Conservation (phyloP, 2,113 vertebrate genomes). For the Aptenodytes patagonicus region DNA sequence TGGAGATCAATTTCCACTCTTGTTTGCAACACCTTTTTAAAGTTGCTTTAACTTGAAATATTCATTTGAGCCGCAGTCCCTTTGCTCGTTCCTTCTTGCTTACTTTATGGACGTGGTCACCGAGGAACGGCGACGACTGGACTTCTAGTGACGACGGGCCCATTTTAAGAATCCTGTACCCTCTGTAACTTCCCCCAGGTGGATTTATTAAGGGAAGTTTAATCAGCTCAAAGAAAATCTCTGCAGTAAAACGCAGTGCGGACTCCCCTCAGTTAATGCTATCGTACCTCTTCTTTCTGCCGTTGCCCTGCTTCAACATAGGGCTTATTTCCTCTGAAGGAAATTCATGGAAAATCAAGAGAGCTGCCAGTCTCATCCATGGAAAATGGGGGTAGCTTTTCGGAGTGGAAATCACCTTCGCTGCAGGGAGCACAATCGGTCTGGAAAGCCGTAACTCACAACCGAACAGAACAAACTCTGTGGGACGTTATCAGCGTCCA, state of each 20-base stretch:
- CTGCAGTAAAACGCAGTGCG: neutral
- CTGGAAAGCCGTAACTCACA: neutral
- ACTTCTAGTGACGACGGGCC: neutral
- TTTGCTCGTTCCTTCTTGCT: neutral
- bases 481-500: neutral
- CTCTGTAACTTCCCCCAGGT: neutral
- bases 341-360: neutral
- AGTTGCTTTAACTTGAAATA: slow-evolving; percentile 20
- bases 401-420: neutral
- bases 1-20: neutral
- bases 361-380: neutral
- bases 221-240: slow-evolving; percentile 20
- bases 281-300: neutral
- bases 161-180: neutral
- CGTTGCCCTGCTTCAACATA: neutral
- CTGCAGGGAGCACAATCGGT: neutral
- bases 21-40: neutral
- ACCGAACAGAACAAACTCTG: neutral
- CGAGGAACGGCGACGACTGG: neutral
- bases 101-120: neutral
- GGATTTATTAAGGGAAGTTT: slow-evolving; percentile 37
- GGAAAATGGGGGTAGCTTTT: neutral
- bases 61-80: neutral
- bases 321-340: neutral
- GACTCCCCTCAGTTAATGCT: neutral